Percentiles rank a stretch among this genome's conserved stretches.
Conservation (phyloP, 1,140 invertebrate species). For the Drosophila quadrilineata region DNA sequence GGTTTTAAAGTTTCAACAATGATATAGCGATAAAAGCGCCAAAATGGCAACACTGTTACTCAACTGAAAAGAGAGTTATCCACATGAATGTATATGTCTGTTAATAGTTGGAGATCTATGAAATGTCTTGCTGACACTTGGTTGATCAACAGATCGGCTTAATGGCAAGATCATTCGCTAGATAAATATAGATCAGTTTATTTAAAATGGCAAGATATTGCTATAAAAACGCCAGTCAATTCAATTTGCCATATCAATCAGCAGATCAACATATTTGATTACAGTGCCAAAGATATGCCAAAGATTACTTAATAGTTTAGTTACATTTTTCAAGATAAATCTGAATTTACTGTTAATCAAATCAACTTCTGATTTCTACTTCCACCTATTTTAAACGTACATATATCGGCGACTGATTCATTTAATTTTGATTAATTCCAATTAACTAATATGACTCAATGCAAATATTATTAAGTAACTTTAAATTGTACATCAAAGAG, state of each 20-base stretch:
- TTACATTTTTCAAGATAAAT: too few relatives aligned
- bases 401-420: constrained; percentile 1
- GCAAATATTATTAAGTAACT: constrained; percentile 10
- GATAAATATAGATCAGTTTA: constrained; percentile 1
- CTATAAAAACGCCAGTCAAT: too few relatives aligned
- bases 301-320: constrained; percentile 4
- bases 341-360: too few relatives aligned
- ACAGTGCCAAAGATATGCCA: too few relatives aligned
- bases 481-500: too few relatives aligned
- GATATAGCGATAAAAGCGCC: too few relatives aligned
- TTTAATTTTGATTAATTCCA: constrained; percentile 7
- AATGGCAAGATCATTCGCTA: neutral
- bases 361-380: too few relatives aligned
- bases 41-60: neutral
- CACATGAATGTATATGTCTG: neutral
- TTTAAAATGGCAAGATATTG: neutral
- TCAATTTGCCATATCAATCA: too few relatives aligned
- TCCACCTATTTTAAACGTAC: too few relatives aligned
- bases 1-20: too few relatives aligned
- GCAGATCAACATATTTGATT: neutral
- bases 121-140: neutral
- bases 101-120: neutral
- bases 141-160: constrained; percentile 1
- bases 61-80: constrained; percentile 1
- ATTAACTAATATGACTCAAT: constrained; percentile 12